Conservation (phyloP, 2,113 vertebrate species). For the Henicopernis longicauda region DNA sequence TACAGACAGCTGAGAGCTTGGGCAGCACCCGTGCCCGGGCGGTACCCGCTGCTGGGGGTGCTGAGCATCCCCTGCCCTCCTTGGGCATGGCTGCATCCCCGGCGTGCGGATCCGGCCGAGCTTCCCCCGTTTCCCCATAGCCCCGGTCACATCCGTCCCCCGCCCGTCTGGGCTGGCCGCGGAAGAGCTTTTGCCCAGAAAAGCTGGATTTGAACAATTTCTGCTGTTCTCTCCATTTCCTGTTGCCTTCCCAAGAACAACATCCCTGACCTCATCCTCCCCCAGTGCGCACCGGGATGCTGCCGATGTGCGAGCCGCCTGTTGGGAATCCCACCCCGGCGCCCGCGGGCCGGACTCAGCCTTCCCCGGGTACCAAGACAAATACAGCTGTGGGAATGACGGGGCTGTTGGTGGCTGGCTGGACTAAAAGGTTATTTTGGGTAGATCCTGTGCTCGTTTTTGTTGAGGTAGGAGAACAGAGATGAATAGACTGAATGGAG, state of each 20-base stretch:
- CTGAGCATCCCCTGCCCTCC: background rate
- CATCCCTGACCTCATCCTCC: conserved; percentile 55
- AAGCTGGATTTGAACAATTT: conserved; percentile 33
- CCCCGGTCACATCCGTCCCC: background rate
- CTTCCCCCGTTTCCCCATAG: background rate
- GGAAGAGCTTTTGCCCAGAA: background rate
- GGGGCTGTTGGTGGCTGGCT: background rate
- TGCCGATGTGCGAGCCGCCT: background rate
- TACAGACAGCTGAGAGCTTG: background rate
- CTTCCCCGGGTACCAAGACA: background rate
- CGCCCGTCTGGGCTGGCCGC: background rate
- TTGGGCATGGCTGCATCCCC: fast-evolving
- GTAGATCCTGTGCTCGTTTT: background rate
- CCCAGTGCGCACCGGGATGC: background rate
- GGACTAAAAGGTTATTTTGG: background rate
- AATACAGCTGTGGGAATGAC: background rate
- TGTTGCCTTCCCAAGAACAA: conserved; percentile 62
- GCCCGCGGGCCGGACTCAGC: background rate
- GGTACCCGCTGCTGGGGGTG: fast-evolving
- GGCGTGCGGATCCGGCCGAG: fast-evolving
- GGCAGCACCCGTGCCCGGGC: background rate
- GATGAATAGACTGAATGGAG: background rate
- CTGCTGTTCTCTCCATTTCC: conserved; percentile 43
- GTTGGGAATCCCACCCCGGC: background rate
- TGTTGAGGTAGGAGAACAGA: conserved; percentile 19